Evolutionary conservation across 2,797 vertebrate species (phyloP).

Genomic region (Squalus acanthias): DNA sequence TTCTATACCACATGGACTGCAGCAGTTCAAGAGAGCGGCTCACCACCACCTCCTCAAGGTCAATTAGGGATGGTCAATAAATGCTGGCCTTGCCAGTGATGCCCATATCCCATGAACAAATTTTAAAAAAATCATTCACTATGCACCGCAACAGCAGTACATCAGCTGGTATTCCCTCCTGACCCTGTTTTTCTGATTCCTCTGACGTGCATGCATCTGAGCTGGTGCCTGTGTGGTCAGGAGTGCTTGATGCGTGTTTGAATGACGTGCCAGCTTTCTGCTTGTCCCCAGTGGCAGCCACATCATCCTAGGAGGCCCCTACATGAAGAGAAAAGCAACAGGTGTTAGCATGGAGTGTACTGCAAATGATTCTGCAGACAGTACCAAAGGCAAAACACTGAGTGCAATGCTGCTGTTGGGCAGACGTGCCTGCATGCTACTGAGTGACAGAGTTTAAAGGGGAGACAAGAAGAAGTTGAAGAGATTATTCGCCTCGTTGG

Average conservation of each 20-base stretch:
- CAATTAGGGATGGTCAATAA: too few species aligned
- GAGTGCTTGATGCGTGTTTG: not conserved
- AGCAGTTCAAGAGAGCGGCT: too few species aligned
- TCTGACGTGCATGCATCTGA: not conserved
- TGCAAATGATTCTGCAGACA: not conserved
- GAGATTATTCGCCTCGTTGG: not conserved
- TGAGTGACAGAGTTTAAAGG: not conserved
- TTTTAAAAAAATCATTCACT: not conserved
- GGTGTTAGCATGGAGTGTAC: not conserved
- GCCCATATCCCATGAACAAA: too few species aligned
- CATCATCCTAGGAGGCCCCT: not conserved
- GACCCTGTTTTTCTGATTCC: not conserved
- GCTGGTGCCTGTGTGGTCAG: not conserved
- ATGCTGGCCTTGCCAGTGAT: too few species aligned
- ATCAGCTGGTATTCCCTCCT: not conserved
- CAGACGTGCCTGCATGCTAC: not conserved
- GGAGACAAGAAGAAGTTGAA: not conserved
- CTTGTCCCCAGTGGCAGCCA: not conserved
- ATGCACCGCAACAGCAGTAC: not conserved
- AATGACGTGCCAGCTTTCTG: not conserved
- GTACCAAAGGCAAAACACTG: not conserved
- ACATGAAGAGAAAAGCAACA: not conserved
- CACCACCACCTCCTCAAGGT: too few species aligned
- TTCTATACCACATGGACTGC: too few species aligned
- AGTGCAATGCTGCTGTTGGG: not conserved